Percentiles rank a stretch among this genome's conserved stretches.
Evolutionary conservation across 2,113 vertebrate species (phyloP).

Genomic region (Eidolon helvum): DNA sequence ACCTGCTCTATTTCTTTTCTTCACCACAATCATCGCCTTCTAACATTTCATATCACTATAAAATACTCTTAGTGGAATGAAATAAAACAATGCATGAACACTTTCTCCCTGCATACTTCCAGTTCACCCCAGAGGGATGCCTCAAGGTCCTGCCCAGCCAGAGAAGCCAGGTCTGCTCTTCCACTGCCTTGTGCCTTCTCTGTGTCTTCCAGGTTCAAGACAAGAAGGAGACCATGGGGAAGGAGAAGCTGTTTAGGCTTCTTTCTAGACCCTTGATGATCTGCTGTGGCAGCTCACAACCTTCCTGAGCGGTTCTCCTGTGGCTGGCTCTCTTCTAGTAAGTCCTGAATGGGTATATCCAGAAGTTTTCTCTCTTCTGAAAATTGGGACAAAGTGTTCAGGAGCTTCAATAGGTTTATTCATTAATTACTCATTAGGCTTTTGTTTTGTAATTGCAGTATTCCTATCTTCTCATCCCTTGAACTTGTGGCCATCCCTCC

Average conservation of each 20-base stretch:
- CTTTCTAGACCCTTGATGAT: background rate
- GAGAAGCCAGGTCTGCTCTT: background rate
- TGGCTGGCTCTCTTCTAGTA: background rate
- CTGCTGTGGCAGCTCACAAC: background rate
- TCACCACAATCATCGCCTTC: background rate
- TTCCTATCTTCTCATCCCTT: background rate
- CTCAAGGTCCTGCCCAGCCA: background rate
- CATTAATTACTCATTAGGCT: background rate
- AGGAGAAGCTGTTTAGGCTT: background rate
- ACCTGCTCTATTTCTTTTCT: background rate
- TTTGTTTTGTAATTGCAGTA: background rate
- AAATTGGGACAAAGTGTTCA: background rate
- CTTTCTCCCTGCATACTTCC: background rate
- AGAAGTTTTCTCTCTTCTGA: background rate
- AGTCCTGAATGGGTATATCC: background rate
- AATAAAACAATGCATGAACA: background rate
- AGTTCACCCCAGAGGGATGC: background rate
- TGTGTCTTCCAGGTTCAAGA: background rate
- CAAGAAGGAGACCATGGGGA: background rate
- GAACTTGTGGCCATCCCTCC: background rate
- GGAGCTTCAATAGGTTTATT: background rate
- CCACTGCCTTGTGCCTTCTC: background rate
- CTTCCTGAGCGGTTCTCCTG: background rate
- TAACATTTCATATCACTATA: background rate
- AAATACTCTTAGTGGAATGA: background rate